Base-by-base conservation (phyloP, 1,140 invertebrate genomes). In the Frieseomelitta varia region DNA sequence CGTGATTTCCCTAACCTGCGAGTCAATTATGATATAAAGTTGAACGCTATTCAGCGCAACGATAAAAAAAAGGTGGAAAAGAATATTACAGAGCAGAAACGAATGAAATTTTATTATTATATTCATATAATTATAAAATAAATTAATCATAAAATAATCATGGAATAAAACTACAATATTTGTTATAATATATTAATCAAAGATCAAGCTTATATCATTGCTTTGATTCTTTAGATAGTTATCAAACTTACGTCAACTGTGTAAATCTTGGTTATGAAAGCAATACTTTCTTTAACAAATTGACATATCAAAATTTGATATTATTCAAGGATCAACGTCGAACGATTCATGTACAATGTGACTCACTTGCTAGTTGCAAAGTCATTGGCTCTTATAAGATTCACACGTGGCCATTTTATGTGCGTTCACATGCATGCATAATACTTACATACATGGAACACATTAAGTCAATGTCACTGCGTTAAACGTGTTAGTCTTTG, bases 301-400 rank as follows among this genome's bases (percentile, higher is more conserved):
- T 24, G 10, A 4, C 12, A 0, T 24, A 19, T 78, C 14, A 34
- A 34, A 34, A 21, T 30, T 2, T 55, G 27, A 83, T 58, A 17
- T 2, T 21, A 12, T 24, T 51, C n/a, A 27, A 69, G n/a, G 14
- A 61, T 15, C 21, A 11, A 58, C 21, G 6, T 53, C 21, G 34
- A 4, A 56, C 21, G 24, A 83, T 27, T 51, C 24, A n/a, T 30
- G 19, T 21, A 4, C n/a, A 12, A 63, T 55, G 27, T 56, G 30
- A 81, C 3, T 83, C 63, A 77, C 8, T 51, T 67, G 4, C 51
- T 81, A 72, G 24, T 67, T 77, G 53, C 74, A 21, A 69, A 83
- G 74, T 78, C 74, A 83, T 78, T 83, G 65, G 21, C 21, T 71
- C 74, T 51, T 39, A 74, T 27, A 4, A 53, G 55, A 58, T n/a